Base-by-base conservation (phyloP, 2,888 invertebrate genomes). In the Idaea aversata region DNA sequence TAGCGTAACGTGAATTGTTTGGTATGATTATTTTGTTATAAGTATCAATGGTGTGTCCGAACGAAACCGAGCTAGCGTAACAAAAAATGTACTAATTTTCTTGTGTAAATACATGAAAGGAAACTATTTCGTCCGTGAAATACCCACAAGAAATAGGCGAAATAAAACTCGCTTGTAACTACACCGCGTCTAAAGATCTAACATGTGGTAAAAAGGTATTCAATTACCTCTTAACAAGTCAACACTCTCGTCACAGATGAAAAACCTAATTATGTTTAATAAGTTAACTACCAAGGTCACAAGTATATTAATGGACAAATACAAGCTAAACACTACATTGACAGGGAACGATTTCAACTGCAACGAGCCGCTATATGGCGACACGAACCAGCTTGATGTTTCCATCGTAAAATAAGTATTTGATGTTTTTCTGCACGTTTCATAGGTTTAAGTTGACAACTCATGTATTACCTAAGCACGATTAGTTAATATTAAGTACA, bases 61-160 rank as follows among this genome's bases (percentile, higher is more conserved):
- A 16, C 5, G 6, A 15, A 58, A 58, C 58, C 75, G 75, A 72
- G 72, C 73, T 75, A 77, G 79, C 78, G 75, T 83, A 77, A 82
- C 83, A 77, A 75, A 73, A 76, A 70, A 47, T 13, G 47, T 47
- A 47, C 47, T 80, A 82, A 86, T 88, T 86, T 86, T 79, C 83
- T 76, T 70, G 83, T 77, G 81, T 83, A 87, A 85, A 83, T 72
- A 85, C 81, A 73, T 77, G 83, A 84, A 86, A 83, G 79, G 75
- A 72, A 76, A 67, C 70, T 72, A 77, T 70, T 72, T 74, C 70
- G 76, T 61, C 73, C 74, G 74, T 75, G 75, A 78, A 13, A 47
- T 47, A 47, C 47, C 36, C 47, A 47, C 78, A 76, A 67, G 66
- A 70, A 71, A 68, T 65, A 66, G 66, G 69, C 69, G 63, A 63